Evolutionary conservation across 1,140 invertebrate genomes (phyloP), one percentile per base, ranked within the genome.

Genomic region (Contarinia nasturtii): DNA sequence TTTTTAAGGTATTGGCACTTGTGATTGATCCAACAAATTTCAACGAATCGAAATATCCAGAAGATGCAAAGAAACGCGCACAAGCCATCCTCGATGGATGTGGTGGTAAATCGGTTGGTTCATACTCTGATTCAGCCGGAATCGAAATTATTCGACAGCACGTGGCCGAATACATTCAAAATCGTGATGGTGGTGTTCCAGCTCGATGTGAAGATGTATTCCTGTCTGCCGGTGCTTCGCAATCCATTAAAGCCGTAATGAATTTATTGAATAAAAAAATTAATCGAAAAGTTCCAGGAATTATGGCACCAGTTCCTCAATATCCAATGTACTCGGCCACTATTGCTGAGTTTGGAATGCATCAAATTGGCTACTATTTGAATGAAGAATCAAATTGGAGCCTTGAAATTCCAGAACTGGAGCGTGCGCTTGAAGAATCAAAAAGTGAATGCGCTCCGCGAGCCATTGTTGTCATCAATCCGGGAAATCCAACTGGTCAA

Each of bases 271-370:
- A 71, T 51, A 77, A 79, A 55, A 56, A 73, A 11, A 58, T 75
- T 19, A 54, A 65, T 46, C 73, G 74, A 12, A 77, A 80, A 55
- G 66, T 58, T 40, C 70, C 75, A 0, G 66, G 90, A 43, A 77
- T 98, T 0, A 82, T 98, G 85, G 84, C 97, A 52, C 94, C 95
- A 1, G 97, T 97, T 60, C 95, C 95, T 0, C 93, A 98, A 63
- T 99, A 98, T 70, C 95, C 95, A 14, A 67, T 98, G 0, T 98
- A 98, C 67, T 93, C 92, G 1, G 94, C 95, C 1, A 86, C 90
- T 0, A 68, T 97, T 19, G 82, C 86, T 17, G 91, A 96, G 66
- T 93, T 86, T 61, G 79, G 84, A 48, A 76, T 96, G 57, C 51
- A 67, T 15, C 82, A 86, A 72, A 74, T 94, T 41, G 83, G 81